phyloP scores from a whole-genome alignment of 2,888 invertebrate genomes.

The Onchidella celtica region DNA sequence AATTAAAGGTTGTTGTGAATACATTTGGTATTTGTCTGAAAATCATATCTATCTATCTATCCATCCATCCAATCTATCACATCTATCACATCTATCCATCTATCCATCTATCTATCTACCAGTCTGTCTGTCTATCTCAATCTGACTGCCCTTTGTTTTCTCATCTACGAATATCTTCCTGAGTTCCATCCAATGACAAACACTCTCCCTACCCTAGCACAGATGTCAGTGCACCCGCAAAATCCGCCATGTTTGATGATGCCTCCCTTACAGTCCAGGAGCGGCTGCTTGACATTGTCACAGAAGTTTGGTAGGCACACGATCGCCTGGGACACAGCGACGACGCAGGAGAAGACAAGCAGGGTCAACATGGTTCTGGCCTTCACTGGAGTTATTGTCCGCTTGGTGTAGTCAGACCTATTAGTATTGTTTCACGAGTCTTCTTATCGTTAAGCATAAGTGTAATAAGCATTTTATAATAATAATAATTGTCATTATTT shows the following conservation, averaged over 20 bases:
- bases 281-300: constrained; percentile 44
- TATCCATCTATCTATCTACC: neutral
- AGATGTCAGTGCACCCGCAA: constrained; percentile 67
- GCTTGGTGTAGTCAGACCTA: neutral
- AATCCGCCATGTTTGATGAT: constrained; percentile 66
- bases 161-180: neutral
- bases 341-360: neutral
- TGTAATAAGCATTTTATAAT: neutral
- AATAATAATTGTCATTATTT: neutral
- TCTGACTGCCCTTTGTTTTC: neutral
- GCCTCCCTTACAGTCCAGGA: constrained; percentile 62
- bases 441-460: neutral
- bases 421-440: neutral
- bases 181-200: neutral
- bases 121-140: neutral
- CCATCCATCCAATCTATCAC: neutral
- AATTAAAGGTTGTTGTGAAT: too few relatives aligned
- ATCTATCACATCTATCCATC: neutral
- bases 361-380: constrained; percentile 17
- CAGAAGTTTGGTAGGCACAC: constrained; percentile 60
- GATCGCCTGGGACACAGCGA: constrained; percentile 45
- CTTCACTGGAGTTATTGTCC: neutral
- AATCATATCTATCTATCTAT: neutral
- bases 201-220: constrained; percentile 63
- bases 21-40: too few relatives aligned